These are phyloP conservation scores for Stramonita haemastoma DNA, from an alignment of 2,888 invertebrate genomes.

Conservation along the genomic window DNA sequence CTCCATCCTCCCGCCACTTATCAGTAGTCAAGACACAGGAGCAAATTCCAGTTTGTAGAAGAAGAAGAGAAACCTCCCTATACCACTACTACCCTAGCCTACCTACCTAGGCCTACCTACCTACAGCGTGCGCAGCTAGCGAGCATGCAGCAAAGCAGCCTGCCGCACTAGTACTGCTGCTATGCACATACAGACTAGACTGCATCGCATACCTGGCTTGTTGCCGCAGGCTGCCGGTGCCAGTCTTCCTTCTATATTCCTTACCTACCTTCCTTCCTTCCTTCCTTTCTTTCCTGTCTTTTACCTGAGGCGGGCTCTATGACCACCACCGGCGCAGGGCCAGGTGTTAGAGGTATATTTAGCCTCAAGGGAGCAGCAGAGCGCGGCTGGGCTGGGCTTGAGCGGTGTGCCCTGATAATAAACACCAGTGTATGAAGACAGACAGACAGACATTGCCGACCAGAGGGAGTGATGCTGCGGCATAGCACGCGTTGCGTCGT, in stretches of 20 bases:
- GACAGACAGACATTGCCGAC: not conserved
- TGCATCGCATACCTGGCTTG: conserved; percentile 7
- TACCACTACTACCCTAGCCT: not conserved
- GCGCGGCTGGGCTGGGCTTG: too few relatives aligned
- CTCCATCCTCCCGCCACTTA: not conserved
- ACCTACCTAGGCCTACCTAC: not conserved
- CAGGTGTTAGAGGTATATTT: conserved; percentile 38
- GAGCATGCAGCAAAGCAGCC: not conserved
- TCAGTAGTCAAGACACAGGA: not conserved
- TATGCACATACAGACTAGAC: not conserved
- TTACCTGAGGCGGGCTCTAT: conserved; percentile 25
- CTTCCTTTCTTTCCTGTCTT: too few relatives aligned
- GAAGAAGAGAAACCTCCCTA: not conserved
- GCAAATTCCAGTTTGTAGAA: not conserved
- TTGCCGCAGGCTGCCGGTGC: not conserved
- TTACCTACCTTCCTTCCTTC: too few relatives aligned
- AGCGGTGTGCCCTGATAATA: not conserved
- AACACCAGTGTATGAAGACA: conserved; percentile 26
- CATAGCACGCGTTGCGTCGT: conserved; percentile 9
- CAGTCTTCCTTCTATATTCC: too few relatives aligned
- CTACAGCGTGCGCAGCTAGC: too few relatives aligned
- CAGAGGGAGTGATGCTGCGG: not conserved
- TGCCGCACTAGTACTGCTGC: not conserved
- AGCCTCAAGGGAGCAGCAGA: too few relatives aligned
- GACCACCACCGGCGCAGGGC: conserved; percentile 43